These are phyloP conservation scores for Dinomys branickii DNA, from an alignment of 2,113 vertebrate species.

Conservation along the genomic window DNA sequence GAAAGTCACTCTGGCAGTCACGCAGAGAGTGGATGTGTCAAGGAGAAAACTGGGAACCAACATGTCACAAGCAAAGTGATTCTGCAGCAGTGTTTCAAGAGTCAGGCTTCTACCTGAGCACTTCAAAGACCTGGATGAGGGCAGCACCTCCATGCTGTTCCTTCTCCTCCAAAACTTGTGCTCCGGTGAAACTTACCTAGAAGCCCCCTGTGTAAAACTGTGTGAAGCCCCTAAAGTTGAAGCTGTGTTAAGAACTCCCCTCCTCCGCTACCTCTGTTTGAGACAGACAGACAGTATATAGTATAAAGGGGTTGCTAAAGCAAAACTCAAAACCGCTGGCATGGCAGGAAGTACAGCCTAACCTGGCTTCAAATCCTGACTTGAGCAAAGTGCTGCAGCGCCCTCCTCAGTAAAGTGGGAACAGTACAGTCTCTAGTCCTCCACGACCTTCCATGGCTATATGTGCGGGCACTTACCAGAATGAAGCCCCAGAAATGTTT, in stretches of 20 bases:
- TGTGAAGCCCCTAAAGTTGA: not conserved
- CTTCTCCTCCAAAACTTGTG: not conserved
- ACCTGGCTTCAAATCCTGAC: not conserved
- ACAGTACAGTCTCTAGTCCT: not conserved
- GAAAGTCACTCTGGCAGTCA: constrained; percentile 15
- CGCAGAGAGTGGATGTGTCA: not conserved
- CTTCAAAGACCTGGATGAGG: not conserved
- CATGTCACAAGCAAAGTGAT: not conserved
- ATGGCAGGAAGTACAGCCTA: not conserved
- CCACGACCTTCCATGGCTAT: not conserved
- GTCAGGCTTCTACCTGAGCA: not conserved
- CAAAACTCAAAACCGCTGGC: not conserved
- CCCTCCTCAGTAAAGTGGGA: not conserved
- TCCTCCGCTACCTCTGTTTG: not conserved
- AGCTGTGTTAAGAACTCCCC: not conserved
- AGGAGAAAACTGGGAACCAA: not conserved
- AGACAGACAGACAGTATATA: not conserved
- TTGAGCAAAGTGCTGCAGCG: not conserved
- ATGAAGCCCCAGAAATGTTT: not conserved
- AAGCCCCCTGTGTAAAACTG: not conserved
- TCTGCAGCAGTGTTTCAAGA: not conserved
- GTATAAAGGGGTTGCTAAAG: not conserved
- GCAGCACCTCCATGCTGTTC: not conserved
- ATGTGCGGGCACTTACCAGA: not conserved
- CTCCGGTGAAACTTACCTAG: not conserved